Evolutionary conservation across 2,797 vertebrate species (phyloP).

Genomic region (Pseudochirops cupreus): DNA sequence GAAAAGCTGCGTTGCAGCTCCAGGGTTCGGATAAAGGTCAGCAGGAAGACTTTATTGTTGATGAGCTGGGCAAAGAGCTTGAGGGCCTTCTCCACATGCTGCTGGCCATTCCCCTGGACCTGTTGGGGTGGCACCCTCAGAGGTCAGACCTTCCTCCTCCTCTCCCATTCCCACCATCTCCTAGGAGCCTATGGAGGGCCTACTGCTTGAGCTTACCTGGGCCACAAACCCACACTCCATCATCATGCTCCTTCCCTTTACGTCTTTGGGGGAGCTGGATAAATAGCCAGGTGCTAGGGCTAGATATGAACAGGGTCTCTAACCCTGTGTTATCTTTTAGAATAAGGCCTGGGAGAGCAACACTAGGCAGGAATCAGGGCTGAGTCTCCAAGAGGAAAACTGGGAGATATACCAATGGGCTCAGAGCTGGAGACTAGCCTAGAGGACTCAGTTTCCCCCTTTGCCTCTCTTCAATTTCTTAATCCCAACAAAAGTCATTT

Average conservation of each 20-base stretch:
- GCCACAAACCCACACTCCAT: not conserved
- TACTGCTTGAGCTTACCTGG: not conserved
- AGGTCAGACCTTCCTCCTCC: not conserved
- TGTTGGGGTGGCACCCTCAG: conserved; percentile 71
- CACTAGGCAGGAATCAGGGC: accelerated
- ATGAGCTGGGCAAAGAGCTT: conserved; percentile 98
- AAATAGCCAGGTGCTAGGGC: not conserved
- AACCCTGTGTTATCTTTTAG: not conserved
- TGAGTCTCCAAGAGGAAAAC: not conserved
- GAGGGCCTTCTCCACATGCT: conserved; percentile 96
- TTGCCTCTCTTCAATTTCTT: not conserved
- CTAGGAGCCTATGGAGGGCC: not conserved
- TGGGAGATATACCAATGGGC: not conserved
- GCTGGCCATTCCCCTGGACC: conserved; percentile 97
- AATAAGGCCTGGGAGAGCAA: not conserved
- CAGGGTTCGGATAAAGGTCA: conserved; percentile 97
- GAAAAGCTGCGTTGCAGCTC: conserved; percentile 98
- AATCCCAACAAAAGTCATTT: not conserved
- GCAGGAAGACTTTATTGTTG: conserved; percentile 99
- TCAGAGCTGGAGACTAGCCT: not conserved
- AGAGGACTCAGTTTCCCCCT: not conserved
- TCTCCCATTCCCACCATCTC: accelerated
- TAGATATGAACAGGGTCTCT: not conserved
- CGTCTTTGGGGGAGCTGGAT: accelerated
- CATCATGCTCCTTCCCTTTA: accelerated